Conservation (phyloP, 2,888 invertebrate genomes). For the Eristalinus sepulchralis region DNA sequence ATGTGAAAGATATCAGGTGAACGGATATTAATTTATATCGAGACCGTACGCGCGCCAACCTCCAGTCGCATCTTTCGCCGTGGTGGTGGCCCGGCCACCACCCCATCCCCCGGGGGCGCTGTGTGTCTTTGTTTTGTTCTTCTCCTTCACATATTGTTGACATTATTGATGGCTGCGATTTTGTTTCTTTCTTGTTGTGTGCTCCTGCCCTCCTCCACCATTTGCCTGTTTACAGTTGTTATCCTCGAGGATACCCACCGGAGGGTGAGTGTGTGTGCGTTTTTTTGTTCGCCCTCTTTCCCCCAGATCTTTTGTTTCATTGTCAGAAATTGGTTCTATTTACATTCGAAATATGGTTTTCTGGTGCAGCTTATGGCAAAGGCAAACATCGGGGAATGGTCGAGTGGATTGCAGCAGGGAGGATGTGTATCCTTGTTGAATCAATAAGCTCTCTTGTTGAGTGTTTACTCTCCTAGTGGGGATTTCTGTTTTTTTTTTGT, state of each 20-base stretch:
- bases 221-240: conserved; percentile 54
- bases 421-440: conserved; percentile 43
- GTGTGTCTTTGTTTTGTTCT: conserved; percentile 21
- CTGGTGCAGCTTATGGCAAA: conserved; percentile 31
- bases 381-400: conserved; percentile 29
- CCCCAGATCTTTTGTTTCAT: conserved; percentile 15
- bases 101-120: background rate
- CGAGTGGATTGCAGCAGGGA: too few relatives aligned
- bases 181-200: background rate
- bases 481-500: background rate
- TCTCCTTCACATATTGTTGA: conserved; percentile 59
- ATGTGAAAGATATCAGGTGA: conserved; percentile 72
- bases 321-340: conserved; percentile 10
- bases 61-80: background rate
- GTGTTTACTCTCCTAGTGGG: conserved; percentile 5
- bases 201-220: background rate
- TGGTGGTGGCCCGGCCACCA: background rate
- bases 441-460: conserved; percentile 40
- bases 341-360: conserved; percentile 27
- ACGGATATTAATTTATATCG: conserved; percentile 70
- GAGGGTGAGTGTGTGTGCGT: background rate
- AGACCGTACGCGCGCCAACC: conserved; percentile 20
- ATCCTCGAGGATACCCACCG: conserved; percentile 55
- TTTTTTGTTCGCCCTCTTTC: background rate
- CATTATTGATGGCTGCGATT: conserved; percentile 67